A percentile compares a stretch with the other conserved stretches of the same genome.
Evolutionary conservation across 2,888 invertebrate species (phyloP).

Genomic region (Agrochola lychnidis): DNA sequence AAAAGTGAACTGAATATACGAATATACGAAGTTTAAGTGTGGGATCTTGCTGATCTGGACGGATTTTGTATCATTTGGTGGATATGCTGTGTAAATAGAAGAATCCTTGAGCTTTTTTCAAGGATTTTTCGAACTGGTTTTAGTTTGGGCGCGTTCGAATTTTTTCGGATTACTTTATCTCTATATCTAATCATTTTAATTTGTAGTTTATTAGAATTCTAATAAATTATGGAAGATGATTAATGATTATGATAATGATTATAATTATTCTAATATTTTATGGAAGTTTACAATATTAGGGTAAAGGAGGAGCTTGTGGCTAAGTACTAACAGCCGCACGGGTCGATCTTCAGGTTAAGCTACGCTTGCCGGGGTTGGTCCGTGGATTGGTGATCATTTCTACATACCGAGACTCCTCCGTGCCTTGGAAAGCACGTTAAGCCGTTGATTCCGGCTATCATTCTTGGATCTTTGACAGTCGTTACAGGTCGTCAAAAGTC

Average conservation of each 20-base stretch:
- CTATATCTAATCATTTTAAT: background rate
- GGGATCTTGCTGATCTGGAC: constrained; percentile 42
- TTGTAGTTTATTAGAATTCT: background rate
- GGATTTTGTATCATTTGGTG: constrained; percentile 39
- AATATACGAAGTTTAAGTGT: constrained; percentile 26
- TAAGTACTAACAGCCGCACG: too few relatives aligned
- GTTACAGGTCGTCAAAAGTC: too few relatives aligned
- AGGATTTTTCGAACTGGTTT: constrained; percentile 14
- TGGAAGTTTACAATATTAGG: background rate
- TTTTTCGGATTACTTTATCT: background rate
- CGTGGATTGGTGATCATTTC: too few relatives aligned
- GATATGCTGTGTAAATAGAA: constrained; percentile 51
- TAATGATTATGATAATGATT: too few relatives aligned
- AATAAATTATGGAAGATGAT: background rate
- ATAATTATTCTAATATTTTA: background rate
- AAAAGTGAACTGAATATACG: constrained; percentile 39
- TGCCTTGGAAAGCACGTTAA: too few relatives aligned
- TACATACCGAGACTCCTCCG: too few relatives aligned
- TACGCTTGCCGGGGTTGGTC: too few relatives aligned
- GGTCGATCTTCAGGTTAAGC: too few relatives aligned
- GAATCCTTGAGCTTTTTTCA: constrained; percentile 16
- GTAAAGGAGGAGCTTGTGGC: too few relatives aligned
- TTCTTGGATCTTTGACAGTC: too few relatives aligned
- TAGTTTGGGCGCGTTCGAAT: background rate
- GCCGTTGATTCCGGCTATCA: too few relatives aligned